These are phyloP conservation scores for Phyllotreta striolata DNA, from an alignment of 2,888 invertebrate genomes.

Conservation along the genomic window DNA sequence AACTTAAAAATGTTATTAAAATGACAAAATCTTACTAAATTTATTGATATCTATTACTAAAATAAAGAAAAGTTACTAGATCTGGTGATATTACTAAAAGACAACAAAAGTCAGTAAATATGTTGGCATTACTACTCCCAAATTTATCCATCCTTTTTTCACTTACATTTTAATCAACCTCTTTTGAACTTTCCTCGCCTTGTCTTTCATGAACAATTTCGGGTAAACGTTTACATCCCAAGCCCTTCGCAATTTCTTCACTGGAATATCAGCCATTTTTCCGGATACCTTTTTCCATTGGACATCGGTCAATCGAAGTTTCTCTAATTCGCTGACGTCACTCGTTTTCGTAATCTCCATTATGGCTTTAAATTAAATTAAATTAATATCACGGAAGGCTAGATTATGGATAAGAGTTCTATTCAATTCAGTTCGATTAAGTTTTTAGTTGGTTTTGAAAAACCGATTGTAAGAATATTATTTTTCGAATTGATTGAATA, in stretches of 20 bases:
- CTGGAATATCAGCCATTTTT: constrained; percentile 41
- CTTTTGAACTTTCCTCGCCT: constrained; percentile 29
- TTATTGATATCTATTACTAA: no score
- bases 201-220: constrained; percentile 40
- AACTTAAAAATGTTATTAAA: no score
- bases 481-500: no score
- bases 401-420: no score
- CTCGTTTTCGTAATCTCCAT: constrained; percentile 13
- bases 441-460: background rate
- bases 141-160: constrained; percentile 10
- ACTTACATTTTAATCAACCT: constrained; percentile 43
- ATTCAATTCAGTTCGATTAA: background rate
- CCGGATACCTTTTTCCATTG: constrained; percentile 44
- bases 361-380: background rate
- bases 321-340: constrained; percentile 40
- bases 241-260: constrained; percentile 36
- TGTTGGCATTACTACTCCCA: no score
- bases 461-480: no score
- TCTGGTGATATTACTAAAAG: no score
- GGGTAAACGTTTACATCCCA: constrained; percentile 45
- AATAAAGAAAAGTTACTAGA: no score
- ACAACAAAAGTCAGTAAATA: no score
- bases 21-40: no score
- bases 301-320: constrained; percentile 30
- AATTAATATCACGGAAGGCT: no score